Conservation (phyloP, 2,888 invertebrate species). For the Hirtodrosophila confusa region DNA sequence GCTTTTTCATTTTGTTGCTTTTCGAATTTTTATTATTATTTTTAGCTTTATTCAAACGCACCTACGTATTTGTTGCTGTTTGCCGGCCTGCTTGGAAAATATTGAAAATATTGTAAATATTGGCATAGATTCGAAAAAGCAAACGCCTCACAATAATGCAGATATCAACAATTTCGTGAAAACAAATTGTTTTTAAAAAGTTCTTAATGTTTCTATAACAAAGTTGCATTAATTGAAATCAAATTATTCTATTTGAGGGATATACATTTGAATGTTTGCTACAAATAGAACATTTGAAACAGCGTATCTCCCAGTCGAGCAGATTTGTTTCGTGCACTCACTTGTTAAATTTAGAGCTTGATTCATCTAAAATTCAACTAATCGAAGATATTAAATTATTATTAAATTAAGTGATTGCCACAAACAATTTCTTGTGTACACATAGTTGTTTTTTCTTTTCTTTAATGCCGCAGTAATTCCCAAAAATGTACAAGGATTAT, state of each 20-base stretch:
- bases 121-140: conserved; percentile 15
- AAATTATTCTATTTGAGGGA: background rate
- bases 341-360: background rate
- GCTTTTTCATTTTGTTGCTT: conserved; percentile 40
- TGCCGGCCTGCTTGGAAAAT: conserved; percentile 46
- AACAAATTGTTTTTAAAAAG: background rate
- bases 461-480: too few relatives aligned
- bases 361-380: background rate
- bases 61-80: conserved; percentile 40
- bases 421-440: too few relatives aligned
- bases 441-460: too few relatives aligned
- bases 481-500: too few relatives aligned
- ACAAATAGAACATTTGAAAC: too few relatives aligned
- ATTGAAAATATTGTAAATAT: conserved; percentile 43
- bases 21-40: conserved; percentile 55
- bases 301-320: too few relatives aligned
- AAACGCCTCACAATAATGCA: background rate
- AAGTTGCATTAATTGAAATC: conserved; percentile 1
- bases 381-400: too few relatives aligned
- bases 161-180: conserved; percentile 16
- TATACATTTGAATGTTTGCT: too few relatives aligned
- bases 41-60: conserved; percentile 51
- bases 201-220: background rate
- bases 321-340: background rate
- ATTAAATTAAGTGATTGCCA: too few relatives aligned